Evolutionary conservation across 2,113 vertebrate genomes (phyloP).

Genomic region (Nycticryphes semicollaris): DNA sequence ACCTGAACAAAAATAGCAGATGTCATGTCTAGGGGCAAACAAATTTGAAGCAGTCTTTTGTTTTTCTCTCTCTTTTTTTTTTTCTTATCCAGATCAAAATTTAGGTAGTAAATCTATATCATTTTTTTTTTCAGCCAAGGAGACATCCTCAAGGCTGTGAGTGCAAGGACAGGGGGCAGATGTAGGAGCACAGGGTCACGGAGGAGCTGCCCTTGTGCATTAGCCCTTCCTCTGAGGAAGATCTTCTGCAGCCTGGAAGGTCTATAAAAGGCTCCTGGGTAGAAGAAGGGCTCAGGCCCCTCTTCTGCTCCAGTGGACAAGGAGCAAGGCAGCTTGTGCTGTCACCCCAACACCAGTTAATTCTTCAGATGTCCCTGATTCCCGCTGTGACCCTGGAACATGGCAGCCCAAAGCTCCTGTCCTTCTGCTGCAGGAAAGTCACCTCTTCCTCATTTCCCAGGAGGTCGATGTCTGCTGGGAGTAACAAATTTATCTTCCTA

Average conservation of each 20-base stretch:
- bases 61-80: not conserved
- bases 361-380: not conserved
- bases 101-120: not conserved
- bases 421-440: not conserved
- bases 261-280: too few species aligned
- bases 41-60: not conserved
- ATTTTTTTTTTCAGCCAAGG: not conserved
- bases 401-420: not conserved
- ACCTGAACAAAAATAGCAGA: not conserved
- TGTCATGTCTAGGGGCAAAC: not conserved
- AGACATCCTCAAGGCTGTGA: not conserved
- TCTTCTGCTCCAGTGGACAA: not conserved
- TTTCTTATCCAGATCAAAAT: not conserved
- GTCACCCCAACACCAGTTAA: rapidly evolving
- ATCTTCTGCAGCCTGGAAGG: not conserved
- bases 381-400: too few species aligned
- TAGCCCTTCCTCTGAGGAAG: not conserved
- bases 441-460: not conserved
- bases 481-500: not conserved
- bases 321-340: too few species aligned
- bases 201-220: not conserved
- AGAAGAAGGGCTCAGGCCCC: not conserved
- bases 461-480: not conserved
- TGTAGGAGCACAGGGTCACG: rapidly evolving
- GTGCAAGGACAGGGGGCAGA: not conserved